Evolutionary conservation across 2,113 vertebrate genomes (phyloP).

Genomic region (Dipodomys merriami): DNA sequence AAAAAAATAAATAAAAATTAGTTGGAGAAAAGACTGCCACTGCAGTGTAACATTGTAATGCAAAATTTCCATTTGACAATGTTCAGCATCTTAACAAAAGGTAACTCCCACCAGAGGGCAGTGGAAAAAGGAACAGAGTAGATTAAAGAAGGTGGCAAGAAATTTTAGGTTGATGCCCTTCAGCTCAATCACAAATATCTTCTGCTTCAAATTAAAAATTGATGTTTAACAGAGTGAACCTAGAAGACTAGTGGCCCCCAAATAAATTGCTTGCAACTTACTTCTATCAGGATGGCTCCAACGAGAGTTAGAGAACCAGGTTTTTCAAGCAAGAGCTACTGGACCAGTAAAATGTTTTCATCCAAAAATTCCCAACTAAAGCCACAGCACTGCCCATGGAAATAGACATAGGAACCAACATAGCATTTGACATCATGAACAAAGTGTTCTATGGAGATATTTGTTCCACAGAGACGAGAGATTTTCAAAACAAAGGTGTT

Average conservation of each 20-base stretch:
- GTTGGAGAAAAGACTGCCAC: background rate
- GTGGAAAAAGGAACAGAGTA: background rate
- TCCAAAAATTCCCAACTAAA: constrained; percentile 19
- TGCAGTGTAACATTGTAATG: background rate
- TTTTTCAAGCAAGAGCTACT: background rate
- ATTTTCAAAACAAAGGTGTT: background rate
- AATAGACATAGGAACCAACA: background rate
- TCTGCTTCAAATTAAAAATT: background rate
- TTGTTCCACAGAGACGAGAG: background rate
- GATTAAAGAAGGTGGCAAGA: background rate
- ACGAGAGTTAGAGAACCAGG: background rate
- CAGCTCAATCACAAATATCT: background rate
- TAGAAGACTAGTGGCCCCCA: background rate
- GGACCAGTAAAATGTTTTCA: background rate
- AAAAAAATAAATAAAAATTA: too few relatives aligned
- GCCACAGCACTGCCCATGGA: background rate
- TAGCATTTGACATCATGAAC: background rate
- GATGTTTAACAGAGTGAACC: background rate
- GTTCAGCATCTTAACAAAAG: background rate
- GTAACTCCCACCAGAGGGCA: background rate
- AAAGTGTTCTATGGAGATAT: background rate
- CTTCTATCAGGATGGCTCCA: background rate
- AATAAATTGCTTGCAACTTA: background rate
- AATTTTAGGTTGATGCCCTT: background rate
- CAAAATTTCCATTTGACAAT: background rate